Evolutionary conservation across 1,140 invertebrate species (phyloP), one percentile per base, ranked within the genome.

Genomic region (Sitophilus oryzae): DNA sequence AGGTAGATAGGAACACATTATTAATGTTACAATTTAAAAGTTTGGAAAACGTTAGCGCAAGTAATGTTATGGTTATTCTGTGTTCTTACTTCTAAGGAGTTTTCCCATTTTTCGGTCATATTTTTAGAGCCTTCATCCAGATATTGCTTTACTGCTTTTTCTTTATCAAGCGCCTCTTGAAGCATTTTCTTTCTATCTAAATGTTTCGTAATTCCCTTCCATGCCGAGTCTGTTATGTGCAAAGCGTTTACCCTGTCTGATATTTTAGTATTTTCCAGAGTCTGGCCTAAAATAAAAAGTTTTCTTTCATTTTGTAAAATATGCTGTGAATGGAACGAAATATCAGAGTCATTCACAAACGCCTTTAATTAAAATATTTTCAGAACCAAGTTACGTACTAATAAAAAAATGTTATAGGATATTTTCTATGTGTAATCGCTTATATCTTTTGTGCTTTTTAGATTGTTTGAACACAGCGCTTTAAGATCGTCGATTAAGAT

Each of bases 1-100:
- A 34, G 5, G 25, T 11, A 34, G 9, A 21, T 11, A 16, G 22
- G 19, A 15, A n/a, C n/a, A n/a, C n/a, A n/a, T n/a, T n/a, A n/a
- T n/a, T n/a, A n/a, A n/a, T n/a, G 4, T 8, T 38, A 38, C 14
- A 38, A 38, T 14, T 8, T 38, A 5, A 8, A 8, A 38, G 5
- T 38, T 11, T n/a, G n/a, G n/a, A n/a, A n/a, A n/a, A n/a, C n/a
- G n/a, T n/a, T n/a, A n/a, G n/a, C n/a, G n/a, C n/a, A n/a, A n/a
- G n/a, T n/a, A n/a, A n/a, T n/a, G n/a, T n/a, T n/a, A n/a, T n/a
- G n/a, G n/a, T n/a, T n/a, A n/a, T n/a, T n/a, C n/a, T n/a, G n/a
- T n/a, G n/a, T n/a, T n/a, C n/a, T 50, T 56, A 67, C 65, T 50
- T 66, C 59, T 16, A 67, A 52, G 1, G 62, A 65, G 47, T 67